phyloP scores from a whole-genome alignment of 2,888 invertebrate species.

The Campoplex nolae region DNA sequence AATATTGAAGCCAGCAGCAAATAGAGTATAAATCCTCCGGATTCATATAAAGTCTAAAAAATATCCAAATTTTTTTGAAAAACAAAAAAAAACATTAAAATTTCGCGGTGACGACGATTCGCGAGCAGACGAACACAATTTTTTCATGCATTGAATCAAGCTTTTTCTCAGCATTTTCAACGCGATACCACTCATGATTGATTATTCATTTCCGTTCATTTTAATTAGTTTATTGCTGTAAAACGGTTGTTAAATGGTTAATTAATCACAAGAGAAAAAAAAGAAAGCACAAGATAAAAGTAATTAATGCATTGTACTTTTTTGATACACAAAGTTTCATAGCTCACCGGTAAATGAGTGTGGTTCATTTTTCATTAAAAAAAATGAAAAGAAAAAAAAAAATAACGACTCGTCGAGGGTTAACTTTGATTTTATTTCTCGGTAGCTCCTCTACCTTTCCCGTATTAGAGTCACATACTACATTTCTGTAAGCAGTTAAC shows the following conservation, averaged over 20 bases:
- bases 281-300: neutral
- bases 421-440: conserved; percentile 41
- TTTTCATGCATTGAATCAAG: neutral
- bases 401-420: neutral
- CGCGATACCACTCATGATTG: neutral
- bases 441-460: neutral
- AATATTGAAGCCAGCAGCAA: neutral
- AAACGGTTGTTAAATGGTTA: neutral
- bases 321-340: neutral
- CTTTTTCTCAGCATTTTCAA: neutral
- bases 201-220: conserved; percentile 3
- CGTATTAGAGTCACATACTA: neutral
- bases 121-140: neutral
- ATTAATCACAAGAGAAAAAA: conserved; percentile 20
- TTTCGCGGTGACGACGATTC: neutral
- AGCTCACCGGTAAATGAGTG: neutral
- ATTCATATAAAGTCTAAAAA: neutral
- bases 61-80: neutral
- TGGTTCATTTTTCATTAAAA: conserved; percentile 20
- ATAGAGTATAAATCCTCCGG: neutral
- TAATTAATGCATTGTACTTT: conserved; percentile 10
- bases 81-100: neutral
- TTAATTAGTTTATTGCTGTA: conserved; percentile 9
- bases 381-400: neutral
- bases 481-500: conserved; percentile 4